phyloP scores from a whole-genome alignment of 23 tunicate genomes.

The Trididemnum clinides region DNA sequence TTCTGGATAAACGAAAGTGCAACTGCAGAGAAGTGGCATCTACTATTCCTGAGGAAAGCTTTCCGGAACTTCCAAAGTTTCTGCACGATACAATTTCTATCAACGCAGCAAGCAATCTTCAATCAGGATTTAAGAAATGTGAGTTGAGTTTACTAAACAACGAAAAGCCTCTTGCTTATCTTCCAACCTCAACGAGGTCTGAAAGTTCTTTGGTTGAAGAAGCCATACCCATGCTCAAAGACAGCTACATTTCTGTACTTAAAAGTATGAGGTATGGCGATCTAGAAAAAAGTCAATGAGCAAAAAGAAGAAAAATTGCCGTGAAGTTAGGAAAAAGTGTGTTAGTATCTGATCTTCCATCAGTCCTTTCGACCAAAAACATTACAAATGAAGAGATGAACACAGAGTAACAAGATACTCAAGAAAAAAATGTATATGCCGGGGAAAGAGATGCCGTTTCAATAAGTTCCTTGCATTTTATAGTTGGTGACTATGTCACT shows the following conservation, averaged over 20 bases:
- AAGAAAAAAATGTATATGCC: too few relatives aligned
- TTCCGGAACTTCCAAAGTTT: neutral
- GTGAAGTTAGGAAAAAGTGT: constrained; percentile 7
- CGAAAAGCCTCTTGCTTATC: neutral
- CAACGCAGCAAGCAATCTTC: neutral
- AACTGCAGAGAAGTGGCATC: neutral
- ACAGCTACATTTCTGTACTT: neutral
- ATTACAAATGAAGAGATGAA: neutral
- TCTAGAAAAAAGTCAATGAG: neutral
- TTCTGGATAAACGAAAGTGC: neutral
- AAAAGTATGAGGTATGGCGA: neutral
- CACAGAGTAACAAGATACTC: neutral
- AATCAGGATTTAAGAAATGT: neutral
- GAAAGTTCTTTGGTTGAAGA: neutral
- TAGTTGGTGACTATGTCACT: neutral
- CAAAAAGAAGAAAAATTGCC: neutral
- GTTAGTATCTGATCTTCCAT: neutral
- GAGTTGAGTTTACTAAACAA: neutral
- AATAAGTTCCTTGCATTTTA: too few relatives aligned
- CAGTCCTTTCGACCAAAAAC: neutral
- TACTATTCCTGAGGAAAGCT: neutral
- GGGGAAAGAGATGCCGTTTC: too few relatives aligned
- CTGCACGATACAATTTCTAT: neutral
- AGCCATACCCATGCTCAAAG: neutral
- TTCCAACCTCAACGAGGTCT: neutral